Evolutionary conservation across 2,113 vertebrate species (phyloP), one percentile per base, ranked within the genome.

Genomic region (Terrapene triunguis): DNA sequence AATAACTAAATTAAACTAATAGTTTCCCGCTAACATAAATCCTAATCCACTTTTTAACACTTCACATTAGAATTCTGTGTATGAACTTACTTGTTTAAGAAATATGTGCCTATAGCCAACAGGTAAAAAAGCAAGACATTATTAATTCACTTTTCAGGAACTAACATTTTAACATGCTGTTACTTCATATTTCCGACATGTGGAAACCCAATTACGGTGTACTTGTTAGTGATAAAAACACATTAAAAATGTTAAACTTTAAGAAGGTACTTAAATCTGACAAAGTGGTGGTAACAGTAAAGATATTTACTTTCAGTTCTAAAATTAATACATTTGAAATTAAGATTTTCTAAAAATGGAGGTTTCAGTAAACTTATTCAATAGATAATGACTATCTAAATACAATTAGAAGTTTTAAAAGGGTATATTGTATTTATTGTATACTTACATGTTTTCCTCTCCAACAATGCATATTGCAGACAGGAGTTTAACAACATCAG

Each of bases 401-500:
- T 47, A 10, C 35, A 82, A 74, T 16, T 79, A 25, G 57, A 85
- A 79, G n/a, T 85, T 80, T 53, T 8, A 2, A 29, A 69, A 89
- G 9, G 9, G 2, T 1, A 0, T 76, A 90, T 54, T 54, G 8
- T 21, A 54, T 22, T 54, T 22, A 22, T 22, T 54, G 53, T 54
- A 54, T 54, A 98, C 99, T 97, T 98, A 99, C 99, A 97, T 99
- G 98, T 99, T 99, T 96, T 99, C 99, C 89, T 99, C 99, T 92
- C 99, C 99, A 84, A 99, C 99, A 92, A 99, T 99, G 96, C 99
- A 99, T 96, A 99, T 99, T 92, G 99, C 99, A 85, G 99, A 99
- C 19, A 99, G 98, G 42, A 99, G 98, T 97, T 99, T 99, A 55
- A 99, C 99, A 93, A 99, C 98, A 80, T 99, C 99, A 0, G 99